These are phyloP conservation scores for Callyntrura sp. DNA, from an alignment of 2,888 invertebrate genomes.

Conservation along the genomic window DNA sequence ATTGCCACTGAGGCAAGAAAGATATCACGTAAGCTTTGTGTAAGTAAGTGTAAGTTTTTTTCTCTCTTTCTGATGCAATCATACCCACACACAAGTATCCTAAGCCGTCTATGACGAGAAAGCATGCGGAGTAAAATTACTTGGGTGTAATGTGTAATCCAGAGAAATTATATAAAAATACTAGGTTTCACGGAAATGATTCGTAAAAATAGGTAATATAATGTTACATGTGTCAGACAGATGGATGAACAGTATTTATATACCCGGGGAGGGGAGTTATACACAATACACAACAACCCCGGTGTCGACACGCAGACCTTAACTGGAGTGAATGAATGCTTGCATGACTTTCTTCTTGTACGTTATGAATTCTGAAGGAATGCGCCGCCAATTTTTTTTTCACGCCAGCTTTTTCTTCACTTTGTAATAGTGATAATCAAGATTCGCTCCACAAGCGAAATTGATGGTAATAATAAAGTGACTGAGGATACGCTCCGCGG, in stretches of 20 bases:
- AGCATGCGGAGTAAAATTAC: constrained; percentile 9
- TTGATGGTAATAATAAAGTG: not conserved
- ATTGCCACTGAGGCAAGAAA: not conserved
- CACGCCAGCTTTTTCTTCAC: no score
- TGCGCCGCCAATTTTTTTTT: not conserved
- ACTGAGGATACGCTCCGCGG: not conserved
- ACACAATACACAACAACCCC: no score
- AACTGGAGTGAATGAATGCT: constrained; percentile 37
- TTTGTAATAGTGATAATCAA: not conserved
- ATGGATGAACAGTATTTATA: not conserved
- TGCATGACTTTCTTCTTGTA: constrained; percentile 28
- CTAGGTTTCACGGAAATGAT: not conserved
- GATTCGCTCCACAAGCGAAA: not conserved
- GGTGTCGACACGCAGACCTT: not conserved
- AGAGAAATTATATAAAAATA: constrained; percentile 21
- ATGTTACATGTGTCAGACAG: not conserved
- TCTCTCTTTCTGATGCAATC: not conserved
- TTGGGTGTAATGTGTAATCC: constrained; percentile 29
- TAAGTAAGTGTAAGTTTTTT: no score
- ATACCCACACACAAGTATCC: not conserved
- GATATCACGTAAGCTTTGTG: not conserved
- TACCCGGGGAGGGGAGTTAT: no score
- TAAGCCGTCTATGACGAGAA: not conserved
- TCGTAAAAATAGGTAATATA: not conserved
- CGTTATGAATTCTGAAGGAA: constrained; percentile 10